Base-by-base conservation (phyloP, 1,140 invertebrate genomes). In the Ostrea denselamellosa region DNA sequence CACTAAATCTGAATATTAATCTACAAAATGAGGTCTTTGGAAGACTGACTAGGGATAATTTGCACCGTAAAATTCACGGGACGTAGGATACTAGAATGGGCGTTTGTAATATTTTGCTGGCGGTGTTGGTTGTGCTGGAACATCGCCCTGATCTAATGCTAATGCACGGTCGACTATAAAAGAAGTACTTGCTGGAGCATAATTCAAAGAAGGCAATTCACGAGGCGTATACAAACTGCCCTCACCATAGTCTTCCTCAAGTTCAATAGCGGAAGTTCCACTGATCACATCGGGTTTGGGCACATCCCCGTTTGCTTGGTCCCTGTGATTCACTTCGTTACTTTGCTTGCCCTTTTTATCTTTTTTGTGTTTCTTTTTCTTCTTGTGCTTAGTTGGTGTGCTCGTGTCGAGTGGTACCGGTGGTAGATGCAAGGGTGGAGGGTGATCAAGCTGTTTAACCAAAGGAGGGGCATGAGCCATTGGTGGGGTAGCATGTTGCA, bases 191-290 rank as follows among this genome's bases (percentile, higher is more conserved):
- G 68, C 68, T 77, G 68, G 68, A 28, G 68, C 68, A 77, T 77
- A 77, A 25, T 25, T 77, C 68, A 77, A 77, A 77, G 68, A 77
- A 10, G 68, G 68, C 25, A 77, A 77, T 77, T 77, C 68, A 77
- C 68, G 68, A 34, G 68, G 68, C 68, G 68, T 77, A 77, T 77
- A 77, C 25, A 77, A 77, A 77, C 25, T 77, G 25, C 68, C 68
- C 68, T 77, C 68, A 77, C 68, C 68, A 77, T 77, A 77, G 25
- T 77, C 68, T 77, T 77, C 68, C 68, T 71, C 68, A 77, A 77
- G 68, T 77, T 77, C 68, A 77, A 77, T 77, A 77, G 68, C 68
- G 25, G 68, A 77, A 77, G 68, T 77, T 4, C 68, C 68, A 25
- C 68, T 77, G 3, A 77, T 77, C 22, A 77, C 68, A 77, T 77